Evolutionary conservation across 2,888 invertebrate genomes (phyloP), one percentile per base, ranked within the genome.

Genomic region (Pandemis cinnamomeana): DNA sequence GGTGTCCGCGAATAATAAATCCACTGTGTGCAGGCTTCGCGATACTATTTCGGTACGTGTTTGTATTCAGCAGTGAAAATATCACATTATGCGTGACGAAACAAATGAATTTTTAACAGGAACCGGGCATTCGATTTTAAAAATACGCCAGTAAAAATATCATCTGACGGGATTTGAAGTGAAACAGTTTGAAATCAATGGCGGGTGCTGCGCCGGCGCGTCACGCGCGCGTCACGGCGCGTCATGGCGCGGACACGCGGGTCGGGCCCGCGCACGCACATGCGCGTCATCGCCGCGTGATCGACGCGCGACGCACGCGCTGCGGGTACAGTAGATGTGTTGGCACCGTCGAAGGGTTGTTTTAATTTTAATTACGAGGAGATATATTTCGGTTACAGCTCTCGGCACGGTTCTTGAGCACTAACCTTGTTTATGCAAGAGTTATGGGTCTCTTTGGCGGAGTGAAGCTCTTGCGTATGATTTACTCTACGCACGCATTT

Each of bases 201-300:
- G 53, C 53, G 71, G 58, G 69, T 75, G 77, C 71, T 75, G 75
- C 76, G 72, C 77, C 27, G 60, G 46, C 61, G 67, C 83, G 82
- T 83, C 82, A 84, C 62, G 76, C 60, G 60, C 78, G 79, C 87
- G 85, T 87, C 88, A 88, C 76, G 77, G 71, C 75, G 61, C 71
- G 71, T 76, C 75, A 75, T 66, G 58, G 46, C 10, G 67, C 63
- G 63, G 75, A 62, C 78, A 80, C 83, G 75, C 73, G 55, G 63
- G 80, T 79, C 83, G 83, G 83, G 82, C 81, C 82, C 80, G 82
- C 82, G 76, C 72, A 72, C 63, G 61, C 82, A 76, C 72, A 71
- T 13, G 61, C 15, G 64, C 67, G 53, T 67, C 67, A 67, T 15
- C 15, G n/a, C 11, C 72, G 67, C 67, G 72, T 63, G 72, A 68